These are phyloP conservation scores for Rhea pennata DNA, from an alignment of 2,113 vertebrate genomes.

Conservation along the genomic window DNA sequence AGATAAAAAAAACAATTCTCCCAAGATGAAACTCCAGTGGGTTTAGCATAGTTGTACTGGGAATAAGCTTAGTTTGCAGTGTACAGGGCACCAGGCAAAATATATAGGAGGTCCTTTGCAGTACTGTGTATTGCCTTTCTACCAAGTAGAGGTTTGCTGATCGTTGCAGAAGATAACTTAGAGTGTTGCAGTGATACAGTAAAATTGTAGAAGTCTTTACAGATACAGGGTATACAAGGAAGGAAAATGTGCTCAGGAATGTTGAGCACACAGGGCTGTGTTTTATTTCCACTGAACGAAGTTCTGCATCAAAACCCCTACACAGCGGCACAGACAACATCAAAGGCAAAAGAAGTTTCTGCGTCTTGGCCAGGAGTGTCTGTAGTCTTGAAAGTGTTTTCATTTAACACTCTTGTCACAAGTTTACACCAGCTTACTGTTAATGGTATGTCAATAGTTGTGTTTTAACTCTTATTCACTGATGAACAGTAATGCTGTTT, in stretches of 20 bases:
- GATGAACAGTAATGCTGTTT: background rate
- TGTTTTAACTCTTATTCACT: background rate
- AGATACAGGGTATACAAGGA: background rate
- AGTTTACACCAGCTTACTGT: background rate
- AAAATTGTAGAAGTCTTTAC: background rate
- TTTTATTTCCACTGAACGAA: background rate
- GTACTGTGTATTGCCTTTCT: background rate
- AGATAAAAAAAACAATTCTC: constrained; percentile 6
- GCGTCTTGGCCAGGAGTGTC: background rate
- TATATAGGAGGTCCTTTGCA: background rate
- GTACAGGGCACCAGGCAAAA: background rate
- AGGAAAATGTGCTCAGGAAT: background rate
- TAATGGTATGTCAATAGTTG: background rate
- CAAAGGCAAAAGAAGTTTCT: background rate
- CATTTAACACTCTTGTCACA: background rate
- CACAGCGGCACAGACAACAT: background rate
- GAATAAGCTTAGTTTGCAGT: background rate
- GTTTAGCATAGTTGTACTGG: background rate
- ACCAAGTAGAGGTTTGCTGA: background rate
- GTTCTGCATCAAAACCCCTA: background rate
- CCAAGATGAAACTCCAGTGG: background rate
- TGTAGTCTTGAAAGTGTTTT: background rate
- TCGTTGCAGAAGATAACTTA: constrained; percentile 1
- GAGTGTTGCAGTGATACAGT: background rate
- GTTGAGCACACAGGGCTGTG: background rate